A percentile compares a stretch with the other conserved stretches of the same genome.
Evolutionary conservation across 2,113 vertebrate genomes (phyloP).

Genomic region (Rhynchomys soricoides): DNA sequence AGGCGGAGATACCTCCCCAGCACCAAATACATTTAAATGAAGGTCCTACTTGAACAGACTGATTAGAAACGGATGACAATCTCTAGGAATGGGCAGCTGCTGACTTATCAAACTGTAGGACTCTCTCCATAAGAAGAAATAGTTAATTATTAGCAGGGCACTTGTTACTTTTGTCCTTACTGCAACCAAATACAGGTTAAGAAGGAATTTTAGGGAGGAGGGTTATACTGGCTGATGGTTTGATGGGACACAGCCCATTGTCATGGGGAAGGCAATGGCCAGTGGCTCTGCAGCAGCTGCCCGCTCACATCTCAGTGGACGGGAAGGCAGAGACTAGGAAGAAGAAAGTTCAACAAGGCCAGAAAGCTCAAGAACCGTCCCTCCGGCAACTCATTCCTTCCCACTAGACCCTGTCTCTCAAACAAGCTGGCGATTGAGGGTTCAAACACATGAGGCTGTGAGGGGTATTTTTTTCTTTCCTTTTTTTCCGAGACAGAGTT

Average conservation of each 20-base stretch:
- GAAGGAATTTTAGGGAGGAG: not conserved
- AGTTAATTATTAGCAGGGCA: not conserved
- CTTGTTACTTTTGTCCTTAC: not conserved
- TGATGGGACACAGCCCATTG: not conserved
- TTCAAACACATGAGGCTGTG: not conserved
- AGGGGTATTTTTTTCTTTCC: no score
- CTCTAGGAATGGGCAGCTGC: not conserved
- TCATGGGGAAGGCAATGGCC: not conserved
- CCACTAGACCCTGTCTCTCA: not conserved
- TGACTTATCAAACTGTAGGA: not conserved
- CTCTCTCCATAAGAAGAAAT: not conserved
- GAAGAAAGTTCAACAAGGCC: not conserved
- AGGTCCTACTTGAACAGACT: not conserved
- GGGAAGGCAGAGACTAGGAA: not conserved
- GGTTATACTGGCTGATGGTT: not conserved
- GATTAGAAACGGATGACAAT: not conserved
- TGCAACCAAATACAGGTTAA: not conserved
- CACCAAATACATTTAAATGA: not conserved
- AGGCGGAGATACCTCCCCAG: not conserved
- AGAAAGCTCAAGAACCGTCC: not conserved
- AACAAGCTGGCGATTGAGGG: not conserved
- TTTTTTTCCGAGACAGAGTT: no score
- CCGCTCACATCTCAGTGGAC: not conserved
- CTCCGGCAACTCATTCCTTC: not conserved
- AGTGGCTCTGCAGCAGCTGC: not conserved